A percentile compares a stretch with the other conserved stretches of the same genome.
Evolutionary conservation across 2,888 invertebrate genomes (phyloP).

Genomic region (Limnephilus auricula): DNA sequence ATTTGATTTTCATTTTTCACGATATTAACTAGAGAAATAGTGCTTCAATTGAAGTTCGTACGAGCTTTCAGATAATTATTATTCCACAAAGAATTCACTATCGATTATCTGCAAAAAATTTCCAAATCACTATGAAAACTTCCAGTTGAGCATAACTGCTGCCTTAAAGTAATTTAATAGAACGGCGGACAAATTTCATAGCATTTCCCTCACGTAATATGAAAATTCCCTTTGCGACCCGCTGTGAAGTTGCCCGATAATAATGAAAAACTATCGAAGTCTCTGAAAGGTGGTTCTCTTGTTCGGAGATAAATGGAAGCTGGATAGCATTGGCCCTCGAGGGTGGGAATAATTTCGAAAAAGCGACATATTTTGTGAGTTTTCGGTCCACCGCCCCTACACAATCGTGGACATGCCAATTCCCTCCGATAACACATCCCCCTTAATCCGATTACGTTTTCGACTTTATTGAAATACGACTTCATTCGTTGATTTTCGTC

Average conservation of each 20-base stretch:
- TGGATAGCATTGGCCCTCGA: slow-evolving; percentile 51
- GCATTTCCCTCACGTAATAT: slow-evolving; percentile 33
- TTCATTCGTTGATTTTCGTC: slow-evolving; percentile 42
- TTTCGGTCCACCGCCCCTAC: slow-evolving; percentile 44
- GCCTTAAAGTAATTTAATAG: slow-evolving; percentile 12
- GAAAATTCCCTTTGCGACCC: slow-evolving; percentile 37
- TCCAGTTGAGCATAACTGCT: slow-evolving; percentile 19
- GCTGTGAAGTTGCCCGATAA: slow-evolving; percentile 44
- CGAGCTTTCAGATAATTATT: neutral
- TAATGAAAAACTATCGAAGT: slow-evolving; percentile 61
- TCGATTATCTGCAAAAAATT: neutral
- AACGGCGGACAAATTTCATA: slow-evolving; percentile 29
- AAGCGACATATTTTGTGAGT: slow-evolving; percentile 59
- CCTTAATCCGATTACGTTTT: slow-evolving; percentile 31
- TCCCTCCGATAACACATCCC: slow-evolving; percentile 55
- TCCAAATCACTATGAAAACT: neutral
- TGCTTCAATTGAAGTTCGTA: neutral
- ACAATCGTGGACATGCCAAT: slow-evolving; percentile 52
- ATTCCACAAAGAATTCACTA: neutral
- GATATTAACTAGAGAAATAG: neutral
- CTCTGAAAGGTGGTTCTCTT: slow-evolving; percentile 53
- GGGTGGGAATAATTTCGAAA: slow-evolving; percentile 53
- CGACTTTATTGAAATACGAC: slow-evolving; percentile 53
- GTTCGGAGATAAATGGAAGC: slow-evolving; percentile 60
- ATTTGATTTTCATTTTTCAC: no score